phyloP scores from a whole-genome alignment of 2,797 vertebrate species.

The Thripadectes ignobilis region DNA sequence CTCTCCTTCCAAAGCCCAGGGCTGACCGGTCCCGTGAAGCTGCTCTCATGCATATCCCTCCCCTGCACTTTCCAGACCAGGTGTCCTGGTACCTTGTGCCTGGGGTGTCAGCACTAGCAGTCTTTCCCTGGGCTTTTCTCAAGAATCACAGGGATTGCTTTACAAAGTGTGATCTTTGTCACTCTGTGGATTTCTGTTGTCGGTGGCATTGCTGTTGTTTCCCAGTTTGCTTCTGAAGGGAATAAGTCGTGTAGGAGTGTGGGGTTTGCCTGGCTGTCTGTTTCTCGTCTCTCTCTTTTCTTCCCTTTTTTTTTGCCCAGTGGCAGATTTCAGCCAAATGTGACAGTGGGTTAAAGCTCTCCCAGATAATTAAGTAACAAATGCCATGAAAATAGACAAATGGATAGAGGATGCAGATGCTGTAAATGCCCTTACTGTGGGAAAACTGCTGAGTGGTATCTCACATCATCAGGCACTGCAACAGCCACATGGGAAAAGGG shows the following conservation, averaged over 20 bases:
- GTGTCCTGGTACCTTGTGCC: fast-evolving
- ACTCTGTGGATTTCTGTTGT: neutral
- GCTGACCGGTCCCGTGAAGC: neutral
- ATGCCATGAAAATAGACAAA: constrained; percentile 32
- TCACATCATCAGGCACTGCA: constrained; percentile 16
- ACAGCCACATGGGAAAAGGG: neutral
- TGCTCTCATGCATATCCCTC: fast-evolving
- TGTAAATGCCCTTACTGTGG: constrained; percentile 39
- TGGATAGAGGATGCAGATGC: constrained; percentile 29
- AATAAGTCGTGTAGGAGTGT: neutral
- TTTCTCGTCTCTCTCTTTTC: neutral
- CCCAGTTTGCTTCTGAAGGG: neutral
- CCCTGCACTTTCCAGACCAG: fast-evolving
- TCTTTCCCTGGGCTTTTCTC: neutral
- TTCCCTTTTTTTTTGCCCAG: neutral
- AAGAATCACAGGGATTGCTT: neutral
- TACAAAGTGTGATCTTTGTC: neutral
- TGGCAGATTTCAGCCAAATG: constrained; percentile 29
- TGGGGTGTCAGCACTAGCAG: neutral
- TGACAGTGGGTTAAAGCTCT: constrained; percentile 16
- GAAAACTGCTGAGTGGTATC: constrained; percentile 39
- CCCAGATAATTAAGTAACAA: constrained; percentile 28
- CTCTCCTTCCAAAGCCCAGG: neutral
- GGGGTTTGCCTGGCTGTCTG: neutral
- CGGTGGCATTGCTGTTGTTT: fast-evolving